These are phyloP conservation scores for Champsocephalus gunnari DNA, from an alignment of 2,797 vertebrate genomes.

Conservation along the genomic window DNA sequence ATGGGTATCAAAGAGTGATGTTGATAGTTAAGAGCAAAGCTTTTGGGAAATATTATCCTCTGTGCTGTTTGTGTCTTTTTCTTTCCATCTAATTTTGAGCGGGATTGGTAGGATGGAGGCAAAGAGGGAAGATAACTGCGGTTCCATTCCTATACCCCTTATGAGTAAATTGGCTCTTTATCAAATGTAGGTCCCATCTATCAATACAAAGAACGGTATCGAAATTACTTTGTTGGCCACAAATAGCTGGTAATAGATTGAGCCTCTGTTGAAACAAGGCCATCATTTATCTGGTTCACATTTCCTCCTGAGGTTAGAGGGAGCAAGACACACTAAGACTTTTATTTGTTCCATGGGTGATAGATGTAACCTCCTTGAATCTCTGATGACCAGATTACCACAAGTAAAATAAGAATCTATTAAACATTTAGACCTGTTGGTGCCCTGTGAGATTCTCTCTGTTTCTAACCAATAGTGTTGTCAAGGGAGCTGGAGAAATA, in stretches of 20 bases:
- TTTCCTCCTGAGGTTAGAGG: constrained; percentile 71
- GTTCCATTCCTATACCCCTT: constrained; percentile 64
- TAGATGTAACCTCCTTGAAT: constrained; percentile 74
- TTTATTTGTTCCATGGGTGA: constrained; percentile 81
- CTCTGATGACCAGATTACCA: constrained; percentile 77
- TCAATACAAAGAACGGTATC: constrained; percentile 80
- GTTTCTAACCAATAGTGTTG: constrained; percentile 55
- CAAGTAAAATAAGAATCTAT: constrained; percentile 80
- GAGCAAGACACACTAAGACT: constrained; percentile 73
- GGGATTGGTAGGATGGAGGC: constrained; percentile 45
- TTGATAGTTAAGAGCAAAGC: constrained; percentile 21
- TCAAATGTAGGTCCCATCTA: constrained; percentile 80
- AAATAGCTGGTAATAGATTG: constrained; percentile 79
- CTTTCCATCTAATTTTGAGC: constrained; percentile 57
- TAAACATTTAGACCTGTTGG: constrained; percentile 76
- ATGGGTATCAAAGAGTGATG: constrained; percentile 33
- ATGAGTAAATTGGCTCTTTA: constrained; percentile 81
- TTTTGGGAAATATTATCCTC: constrained; percentile 57
- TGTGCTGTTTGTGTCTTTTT: constrained; percentile 49
- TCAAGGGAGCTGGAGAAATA: constrained; percentile 40
- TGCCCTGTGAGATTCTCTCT: constrained; percentile 40
- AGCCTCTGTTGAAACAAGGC: constrained; percentile 75
- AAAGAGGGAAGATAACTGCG: constrained; percentile 65
- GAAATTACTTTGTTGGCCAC: constrained; percentile 83
- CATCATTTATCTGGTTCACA: constrained; percentile 82